These are phyloP conservation scores for Napeogenes sylphis DNA, from an alignment of 2,888 invertebrate species.

Conservation along the genomic window DNA sequence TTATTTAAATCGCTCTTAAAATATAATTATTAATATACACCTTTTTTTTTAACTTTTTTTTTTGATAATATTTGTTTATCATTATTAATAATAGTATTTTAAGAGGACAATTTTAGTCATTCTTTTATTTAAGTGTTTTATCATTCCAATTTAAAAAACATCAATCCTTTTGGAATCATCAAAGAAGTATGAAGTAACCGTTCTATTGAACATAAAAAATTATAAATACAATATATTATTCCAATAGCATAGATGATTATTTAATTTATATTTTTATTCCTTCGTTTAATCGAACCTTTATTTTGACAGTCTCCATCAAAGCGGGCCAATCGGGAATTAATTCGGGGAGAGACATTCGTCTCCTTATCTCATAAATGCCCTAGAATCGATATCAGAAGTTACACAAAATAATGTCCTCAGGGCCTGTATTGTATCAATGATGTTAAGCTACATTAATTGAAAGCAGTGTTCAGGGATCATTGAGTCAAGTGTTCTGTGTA, in stretches of 20 bases:
- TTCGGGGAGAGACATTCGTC: constrained; percentile 83
- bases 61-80: neutral
- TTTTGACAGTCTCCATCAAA: constrained; percentile 81
- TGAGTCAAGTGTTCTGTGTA: constrained; percentile 17
- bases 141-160: constrained; percentile 63
- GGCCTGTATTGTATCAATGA: constrained; percentile 34
- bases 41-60: neutral
- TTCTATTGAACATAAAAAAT: neutral
- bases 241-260: constrained; percentile 46
- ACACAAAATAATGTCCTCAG: constrained; percentile 34
- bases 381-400: constrained; percentile 74
- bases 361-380: constrained; percentile 82
- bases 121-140: constrained; percentile 53
- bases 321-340: constrained; percentile 88
- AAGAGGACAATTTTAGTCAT: constrained; percentile 46
- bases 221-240: constrained; percentile 31
- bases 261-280: constrained; percentile 54
- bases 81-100: constrained; percentile 42
- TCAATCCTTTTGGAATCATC: constrained; percentile 48
- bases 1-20: constrained; percentile 56
- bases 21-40: constrained; percentile 21
- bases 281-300: constrained; percentile 81
- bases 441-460: constrained; percentile 25
- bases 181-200: neutral
- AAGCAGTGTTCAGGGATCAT: constrained; percentile 19